Conservation (phyloP, 2,888 invertebrate species). For the Xanthorhoe designata region DNA sequence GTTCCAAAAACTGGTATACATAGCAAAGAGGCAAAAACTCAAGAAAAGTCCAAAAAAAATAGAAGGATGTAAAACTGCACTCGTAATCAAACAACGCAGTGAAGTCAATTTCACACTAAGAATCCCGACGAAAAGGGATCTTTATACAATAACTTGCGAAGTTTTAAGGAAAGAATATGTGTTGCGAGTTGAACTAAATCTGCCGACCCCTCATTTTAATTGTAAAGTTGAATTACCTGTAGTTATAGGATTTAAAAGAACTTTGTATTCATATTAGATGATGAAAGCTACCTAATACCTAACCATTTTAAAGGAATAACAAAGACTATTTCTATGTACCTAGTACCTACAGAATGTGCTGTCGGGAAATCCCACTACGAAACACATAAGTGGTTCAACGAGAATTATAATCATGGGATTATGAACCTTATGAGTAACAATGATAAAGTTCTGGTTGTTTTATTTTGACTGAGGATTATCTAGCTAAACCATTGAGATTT, state of each 20-base stretch:
- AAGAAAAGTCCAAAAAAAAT: constrained; percentile 5
- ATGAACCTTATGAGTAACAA: too few relatives aligned
- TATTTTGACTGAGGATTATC: too few relatives aligned
- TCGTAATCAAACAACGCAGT: constrained; percentile 9
- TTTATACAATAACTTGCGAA: constrained; percentile 35
- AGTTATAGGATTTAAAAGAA: constrained; percentile 23
- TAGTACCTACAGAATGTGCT: too few relatives aligned
- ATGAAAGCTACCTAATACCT: too few relatives aligned
- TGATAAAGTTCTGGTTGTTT: too few relatives aligned
- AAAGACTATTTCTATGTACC: background rate
- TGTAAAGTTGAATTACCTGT: constrained; percentile 30
- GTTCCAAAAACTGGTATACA: background rate
- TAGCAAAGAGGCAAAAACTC: background rate
- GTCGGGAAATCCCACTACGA: too few relatives aligned
- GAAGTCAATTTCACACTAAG: background rate
- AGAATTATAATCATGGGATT: too few relatives aligned
- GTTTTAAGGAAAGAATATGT: constrained; percentile 32
- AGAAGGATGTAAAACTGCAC: constrained; percentile 6
- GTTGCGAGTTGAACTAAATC: constrained; percentile 26
- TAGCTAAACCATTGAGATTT: too few relatives aligned
- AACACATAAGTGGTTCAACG: too few relatives aligned
- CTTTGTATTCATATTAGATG: background rate
- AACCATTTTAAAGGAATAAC: background rate
- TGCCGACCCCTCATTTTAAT: constrained; percentile 34
- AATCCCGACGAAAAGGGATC: constrained; percentile 6